Evolutionary conservation across 2,888 invertebrate genomes (phyloP).

Genomic region (Drosophila meridiana): DNA sequence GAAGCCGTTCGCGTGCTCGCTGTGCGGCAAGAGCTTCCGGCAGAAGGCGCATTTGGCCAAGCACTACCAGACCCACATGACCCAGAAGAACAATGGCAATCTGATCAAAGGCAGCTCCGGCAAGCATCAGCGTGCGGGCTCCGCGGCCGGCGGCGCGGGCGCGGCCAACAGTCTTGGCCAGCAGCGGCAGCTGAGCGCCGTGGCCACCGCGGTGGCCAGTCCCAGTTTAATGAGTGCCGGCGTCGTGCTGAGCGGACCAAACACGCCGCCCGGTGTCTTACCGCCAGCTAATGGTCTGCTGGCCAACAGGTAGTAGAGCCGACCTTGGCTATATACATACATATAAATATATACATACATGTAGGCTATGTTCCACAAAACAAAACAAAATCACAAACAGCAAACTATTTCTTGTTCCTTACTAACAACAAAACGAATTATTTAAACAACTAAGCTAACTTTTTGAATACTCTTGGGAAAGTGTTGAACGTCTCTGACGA

Average conservation of each 20-base stretch:
- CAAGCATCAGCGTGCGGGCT: conserved; percentile 73
- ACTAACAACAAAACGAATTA: conserved; percentile 51
- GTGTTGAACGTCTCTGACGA: conserved; percentile 61
- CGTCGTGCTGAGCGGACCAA: conserved; percentile 65
- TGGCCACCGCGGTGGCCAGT: conserved; percentile 52
- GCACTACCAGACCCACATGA: conserved; percentile 96
- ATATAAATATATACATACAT: not conserved
- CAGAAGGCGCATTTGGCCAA: conserved; percentile 97
- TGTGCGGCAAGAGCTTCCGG: conserved; percentile 96
- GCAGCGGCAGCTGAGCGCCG: conserved; percentile 75
- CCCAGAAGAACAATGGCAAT: conserved; percentile 91
- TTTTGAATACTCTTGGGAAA: conserved; percentile 56
- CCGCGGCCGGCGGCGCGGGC: conserved; percentile 20
- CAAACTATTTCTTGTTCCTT: conserved; percentile 80
- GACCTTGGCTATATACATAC: conserved; percentile 6
- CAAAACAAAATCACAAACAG: conserved; percentile 19
- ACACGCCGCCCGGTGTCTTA: conserved; percentile 70
- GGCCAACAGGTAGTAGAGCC: conserved; percentile 83
- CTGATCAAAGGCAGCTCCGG: conserved; percentile 86
- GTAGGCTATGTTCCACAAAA: conserved; percentile 44
- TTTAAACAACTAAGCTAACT: conserved; percentile 42
- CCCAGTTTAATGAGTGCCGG: conserved; percentile 57
- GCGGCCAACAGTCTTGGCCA: conserved; percentile 31
- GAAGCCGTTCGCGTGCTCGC: conserved; percentile 97
- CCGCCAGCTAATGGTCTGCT: conserved; percentile 84